phyloP scores from a whole-genome alignment of 2,888 invertebrate species.

The Eupsilia transversa region DNA sequence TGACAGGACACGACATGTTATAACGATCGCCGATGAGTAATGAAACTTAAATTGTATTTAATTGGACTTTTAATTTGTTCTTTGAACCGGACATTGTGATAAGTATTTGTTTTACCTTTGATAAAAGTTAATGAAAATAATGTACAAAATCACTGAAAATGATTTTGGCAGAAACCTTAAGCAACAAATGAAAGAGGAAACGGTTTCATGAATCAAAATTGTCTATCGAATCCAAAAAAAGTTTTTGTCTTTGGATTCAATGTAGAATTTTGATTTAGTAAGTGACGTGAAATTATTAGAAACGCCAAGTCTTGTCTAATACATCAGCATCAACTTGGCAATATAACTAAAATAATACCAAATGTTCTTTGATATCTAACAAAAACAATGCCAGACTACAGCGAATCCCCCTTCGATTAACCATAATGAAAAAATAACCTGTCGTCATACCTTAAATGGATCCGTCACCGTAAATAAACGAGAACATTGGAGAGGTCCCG shows the following conservation, averaged over 20 bases:
- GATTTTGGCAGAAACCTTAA: too few relatives aligned
- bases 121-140: background rate
- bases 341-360: background rate
- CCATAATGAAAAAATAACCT: constrained; percentile 57
- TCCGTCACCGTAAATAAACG: constrained; percentile 67
- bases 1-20: constrained; percentile 73
- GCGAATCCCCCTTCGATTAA: constrained; percentile 46
- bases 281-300: background rate
- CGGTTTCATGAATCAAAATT: background rate
- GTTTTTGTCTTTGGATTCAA: too few relatives aligned
- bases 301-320: too few relatives aligned
- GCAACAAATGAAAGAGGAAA: background rate
- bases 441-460: constrained; percentile 64
- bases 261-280: too few relatives aligned
- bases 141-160: background rate
- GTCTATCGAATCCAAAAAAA: background rate
- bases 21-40: constrained; percentile 67
- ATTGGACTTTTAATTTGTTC: constrained; percentile 66
- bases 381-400: constrained; percentile 24
- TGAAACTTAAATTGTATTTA: constrained; percentile 65
- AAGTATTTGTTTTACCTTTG: constrained; percentile 38
- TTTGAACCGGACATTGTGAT: constrained; percentile 40
- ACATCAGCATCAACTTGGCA: background rate
- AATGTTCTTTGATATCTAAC: background rate
- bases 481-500: constrained; percentile 70